phyloP scores from a whole-genome alignment of 2,113 vertebrate species.

The Gobius niger region DNA sequence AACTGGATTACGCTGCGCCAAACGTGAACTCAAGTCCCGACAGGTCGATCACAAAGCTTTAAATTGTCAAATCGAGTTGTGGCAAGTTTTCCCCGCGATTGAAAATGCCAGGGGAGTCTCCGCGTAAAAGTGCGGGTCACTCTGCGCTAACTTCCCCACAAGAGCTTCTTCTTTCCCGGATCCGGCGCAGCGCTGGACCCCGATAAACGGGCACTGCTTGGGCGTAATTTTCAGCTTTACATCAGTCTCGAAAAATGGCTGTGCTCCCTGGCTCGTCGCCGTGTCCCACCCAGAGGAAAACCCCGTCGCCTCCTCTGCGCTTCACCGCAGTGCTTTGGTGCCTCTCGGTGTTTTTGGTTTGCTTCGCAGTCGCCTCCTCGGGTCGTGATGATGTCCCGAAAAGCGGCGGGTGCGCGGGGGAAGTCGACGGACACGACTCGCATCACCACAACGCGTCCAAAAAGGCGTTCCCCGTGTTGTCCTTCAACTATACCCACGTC shows the following conservation, averaged over 20 bases:
- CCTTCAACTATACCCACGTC: constrained; percentile 81
- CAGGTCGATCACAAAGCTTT: not conserved
- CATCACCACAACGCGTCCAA: constrained; percentile 8
- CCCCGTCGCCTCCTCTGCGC: not conserved
- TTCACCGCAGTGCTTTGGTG: fast-evolving
- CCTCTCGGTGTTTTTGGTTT: constrained; percentile 17
- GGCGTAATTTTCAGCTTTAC: not conserved
- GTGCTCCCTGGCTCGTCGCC: not conserved
- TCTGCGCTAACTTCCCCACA: constrained; percentile 6
- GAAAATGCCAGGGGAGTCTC: constrained; percentile 9
- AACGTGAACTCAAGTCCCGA: not conserved
- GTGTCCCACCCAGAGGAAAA: not conserved
- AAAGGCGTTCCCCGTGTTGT: constrained; percentile 87
- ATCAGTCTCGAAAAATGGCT: constrained; percentile 38
- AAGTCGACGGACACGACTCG: not conserved
- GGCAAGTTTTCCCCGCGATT: not conserved
- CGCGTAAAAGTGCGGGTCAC: constrained; percentile 45
- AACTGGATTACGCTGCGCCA: not conserved
- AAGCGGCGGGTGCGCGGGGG: not conserved
- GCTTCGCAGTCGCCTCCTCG: not conserved
- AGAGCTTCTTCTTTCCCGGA: constrained; percentile 13
- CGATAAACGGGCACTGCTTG: not conserved
- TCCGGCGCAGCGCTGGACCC: constrained; percentile 10
- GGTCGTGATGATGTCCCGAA: constrained; percentile 5
- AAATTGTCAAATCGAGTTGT: not conserved